Conservation (phyloP, 2,113 vertebrate genomes). For the Thryonomys swinderianus region DNA sequence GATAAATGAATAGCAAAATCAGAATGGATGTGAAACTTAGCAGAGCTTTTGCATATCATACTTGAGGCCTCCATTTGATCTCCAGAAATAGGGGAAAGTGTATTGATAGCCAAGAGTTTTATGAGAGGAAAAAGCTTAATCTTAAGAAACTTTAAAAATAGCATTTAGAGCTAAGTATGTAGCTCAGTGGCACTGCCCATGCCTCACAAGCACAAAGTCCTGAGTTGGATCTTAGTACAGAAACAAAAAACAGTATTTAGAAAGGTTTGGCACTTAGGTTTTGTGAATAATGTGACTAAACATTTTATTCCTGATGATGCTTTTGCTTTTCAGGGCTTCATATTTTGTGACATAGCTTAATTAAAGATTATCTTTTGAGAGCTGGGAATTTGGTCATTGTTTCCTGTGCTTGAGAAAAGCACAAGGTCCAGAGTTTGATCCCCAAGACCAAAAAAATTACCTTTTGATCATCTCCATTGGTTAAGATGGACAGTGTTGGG, state of each 20-base stretch:
- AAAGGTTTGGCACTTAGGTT: constrained; percentile 2
- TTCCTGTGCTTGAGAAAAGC: too few relatives aligned
- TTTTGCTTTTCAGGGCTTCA: background rate
- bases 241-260: background rate
- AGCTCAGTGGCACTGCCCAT: too few relatives aligned
- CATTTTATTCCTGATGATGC: background rate
- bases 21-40: background rate
- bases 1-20: background rate
- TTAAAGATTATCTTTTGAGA: background rate
- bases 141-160: background rate
- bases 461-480: background rate
- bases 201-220: too few relatives aligned
- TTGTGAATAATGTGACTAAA: background rate
- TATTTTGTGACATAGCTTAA: background rate
- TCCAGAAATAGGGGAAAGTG: background rate
- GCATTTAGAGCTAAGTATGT: background rate
- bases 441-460: background rate
- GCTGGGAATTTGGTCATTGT: too few relatives aligned
- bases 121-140: background rate
- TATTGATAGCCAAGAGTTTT: background rate
- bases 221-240: too few relatives aligned
- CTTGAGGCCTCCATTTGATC: background rate
- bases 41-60: background rate
- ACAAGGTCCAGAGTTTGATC: too few relatives aligned
- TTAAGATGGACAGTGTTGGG: background rate